Evolutionary conservation across 2,888 invertebrate species (phyloP).

Genomic region (Cremastinae sp.): DNA sequence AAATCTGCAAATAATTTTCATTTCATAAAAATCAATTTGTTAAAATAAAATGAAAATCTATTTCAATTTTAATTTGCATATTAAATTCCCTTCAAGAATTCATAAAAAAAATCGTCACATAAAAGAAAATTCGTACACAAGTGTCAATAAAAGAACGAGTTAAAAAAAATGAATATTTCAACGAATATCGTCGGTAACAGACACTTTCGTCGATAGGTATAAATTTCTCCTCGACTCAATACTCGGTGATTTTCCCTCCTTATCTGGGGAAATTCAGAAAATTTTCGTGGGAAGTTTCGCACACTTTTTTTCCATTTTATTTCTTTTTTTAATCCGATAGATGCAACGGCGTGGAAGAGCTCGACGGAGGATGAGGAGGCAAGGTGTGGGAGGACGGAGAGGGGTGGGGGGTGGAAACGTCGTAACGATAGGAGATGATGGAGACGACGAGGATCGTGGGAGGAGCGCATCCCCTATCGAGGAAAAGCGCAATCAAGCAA

Average conservation of each 20-base stretch:
- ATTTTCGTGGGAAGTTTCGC: slow-evolving; percentile 41
- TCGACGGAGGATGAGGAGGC: neutral
- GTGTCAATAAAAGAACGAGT: no score
- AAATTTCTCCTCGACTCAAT: slow-evolving; percentile 11
- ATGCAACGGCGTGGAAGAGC: slow-evolving; percentile 46
- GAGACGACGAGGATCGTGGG: slow-evolving; percentile 49
- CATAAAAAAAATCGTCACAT: no score
- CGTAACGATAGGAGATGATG: slow-evolving; percentile 49
- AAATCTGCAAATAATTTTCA: no score
- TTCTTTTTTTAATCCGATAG: slow-evolving; percentile 43
- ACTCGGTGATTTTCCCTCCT: slow-evolving; percentile 11
- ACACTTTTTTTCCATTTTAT: slow-evolving; percentile 7
- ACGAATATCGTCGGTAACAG: no score
- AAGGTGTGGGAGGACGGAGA: neutral
- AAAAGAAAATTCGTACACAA: no score
- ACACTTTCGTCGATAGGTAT: neutral
- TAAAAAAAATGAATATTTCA: no score
- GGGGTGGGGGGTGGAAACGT: slow-evolving; percentile 4
- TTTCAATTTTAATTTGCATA: no score
- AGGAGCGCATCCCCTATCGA: slow-evolving; percentile 62
- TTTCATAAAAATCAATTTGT: no score
- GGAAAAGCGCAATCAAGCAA: slow-evolving; percentile 74
- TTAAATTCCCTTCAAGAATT: no score
- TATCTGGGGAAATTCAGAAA: slow-evolving; percentile 32
- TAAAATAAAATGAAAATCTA: no score